Evolutionary conservation across 2,797 vertebrate genomes (phyloP).

Genomic region (Todus mexicanus): DNA sequence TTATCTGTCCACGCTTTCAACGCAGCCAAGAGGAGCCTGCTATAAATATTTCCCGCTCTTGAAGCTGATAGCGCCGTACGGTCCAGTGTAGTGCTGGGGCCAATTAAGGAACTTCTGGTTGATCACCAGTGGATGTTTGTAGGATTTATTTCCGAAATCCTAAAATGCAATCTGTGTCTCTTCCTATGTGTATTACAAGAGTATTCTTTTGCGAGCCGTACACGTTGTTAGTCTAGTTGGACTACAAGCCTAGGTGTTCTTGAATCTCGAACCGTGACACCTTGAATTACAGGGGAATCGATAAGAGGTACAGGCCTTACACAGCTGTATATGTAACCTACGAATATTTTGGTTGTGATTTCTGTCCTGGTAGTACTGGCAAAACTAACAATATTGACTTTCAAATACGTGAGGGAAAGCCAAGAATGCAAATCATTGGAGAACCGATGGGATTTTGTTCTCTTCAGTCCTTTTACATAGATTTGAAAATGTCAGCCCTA

Average conservation of each 20-base stretch:
- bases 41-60: not conserved
- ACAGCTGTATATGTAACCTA: not conserved
- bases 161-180: not conserved
- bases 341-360: not conserved
- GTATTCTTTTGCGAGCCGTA: not conserved
- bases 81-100: not conserved
- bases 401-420: not conserved
- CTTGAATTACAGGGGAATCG: not conserved
- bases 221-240: not conserved
- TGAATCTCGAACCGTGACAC: not conserved
- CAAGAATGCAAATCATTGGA: constrained; percentile 16
- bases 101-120: not conserved
- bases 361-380: not conserved
- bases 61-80: not conserved
- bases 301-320: not conserved
- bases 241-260: not conserved
- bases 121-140: not conserved
- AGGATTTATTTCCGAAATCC: not conserved
- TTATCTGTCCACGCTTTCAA: not conserved
- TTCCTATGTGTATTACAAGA: not conserved
- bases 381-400: not conserved
- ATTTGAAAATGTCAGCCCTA: constrained; percentile 7
- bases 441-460: not conserved
- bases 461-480: not conserved
- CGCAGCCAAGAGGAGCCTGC: not conserved